Evolutionary conservation across 2,888 invertebrate species (phyloP).

Genomic region (Ptilodon capucinus): DNA sequence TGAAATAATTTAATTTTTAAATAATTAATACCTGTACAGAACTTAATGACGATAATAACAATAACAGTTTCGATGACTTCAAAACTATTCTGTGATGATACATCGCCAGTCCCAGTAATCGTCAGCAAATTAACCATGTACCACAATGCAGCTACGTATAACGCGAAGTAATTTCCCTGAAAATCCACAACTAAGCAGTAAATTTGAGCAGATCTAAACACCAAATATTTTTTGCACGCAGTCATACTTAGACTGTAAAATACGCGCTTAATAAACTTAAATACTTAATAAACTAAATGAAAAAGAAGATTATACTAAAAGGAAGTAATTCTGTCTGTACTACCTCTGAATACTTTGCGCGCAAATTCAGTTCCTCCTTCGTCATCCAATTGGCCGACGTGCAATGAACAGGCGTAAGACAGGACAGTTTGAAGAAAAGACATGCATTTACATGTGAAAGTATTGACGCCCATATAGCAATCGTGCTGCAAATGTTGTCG

Average conservation of each 20-base stretch:
- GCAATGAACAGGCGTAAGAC: slow-evolving; percentile 70
- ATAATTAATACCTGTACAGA: slow-evolving; percentile 67
- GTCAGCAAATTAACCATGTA: slow-evolving; percentile 77
- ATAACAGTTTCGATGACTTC: slow-evolving; percentile 77
- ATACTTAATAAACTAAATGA: too few relatives aligned
- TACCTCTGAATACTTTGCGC: slow-evolving; percentile 63
- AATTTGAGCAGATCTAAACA: too few relatives aligned
- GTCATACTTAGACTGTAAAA: too few relatives aligned
- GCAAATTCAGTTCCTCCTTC: slow-evolving; percentile 63
- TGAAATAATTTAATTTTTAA: neutral
- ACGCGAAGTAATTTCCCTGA: slow-evolving; percentile 62
- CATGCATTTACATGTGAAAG: slow-evolving; percentile 76
- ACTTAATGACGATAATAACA: slow-evolving; percentile 74
- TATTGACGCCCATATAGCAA: slow-evolving; percentile 73
- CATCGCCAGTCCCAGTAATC: slow-evolving; percentile 79
- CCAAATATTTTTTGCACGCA: too few relatives aligned
- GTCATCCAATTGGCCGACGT: slow-evolving; percentile 71
- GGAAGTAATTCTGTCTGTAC: neutral
- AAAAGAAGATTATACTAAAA: too few relatives aligned
- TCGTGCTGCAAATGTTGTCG: slow-evolving; percentile 51
- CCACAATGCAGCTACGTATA: slow-evolving; percentile 75
- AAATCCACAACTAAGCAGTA: slow-evolving; percentile 19
- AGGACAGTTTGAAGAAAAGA: slow-evolving; percentile 75
- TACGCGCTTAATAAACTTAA: too few relatives aligned
- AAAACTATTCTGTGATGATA: slow-evolving; percentile 67